phyloP scores from a whole-genome alignment of 2,797 vertebrate species.

The Synaphobranchus kaupii region DNA sequence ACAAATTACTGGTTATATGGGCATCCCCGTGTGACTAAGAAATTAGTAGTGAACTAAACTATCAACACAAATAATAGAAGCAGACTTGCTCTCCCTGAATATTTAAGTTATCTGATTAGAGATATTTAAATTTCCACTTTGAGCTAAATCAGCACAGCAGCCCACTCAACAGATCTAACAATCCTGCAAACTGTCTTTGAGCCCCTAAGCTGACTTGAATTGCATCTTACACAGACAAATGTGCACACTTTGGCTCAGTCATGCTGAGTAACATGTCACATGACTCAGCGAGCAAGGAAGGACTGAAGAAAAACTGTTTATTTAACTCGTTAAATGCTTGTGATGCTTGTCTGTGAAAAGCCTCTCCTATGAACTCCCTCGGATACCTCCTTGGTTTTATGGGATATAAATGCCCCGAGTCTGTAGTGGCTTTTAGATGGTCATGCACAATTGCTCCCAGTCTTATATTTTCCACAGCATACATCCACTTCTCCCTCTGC shows the following conservation, averaged over 20 bases:
- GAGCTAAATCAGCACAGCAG: constrained; percentile 19
- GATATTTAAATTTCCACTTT: neutral
- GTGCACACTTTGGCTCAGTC: constrained; percentile 1
- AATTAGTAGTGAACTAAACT: neutral
- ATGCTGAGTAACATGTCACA: neutral
- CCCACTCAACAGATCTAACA: constrained; percentile 10
- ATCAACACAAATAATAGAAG: neutral
- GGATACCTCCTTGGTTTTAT: constrained; percentile 5
- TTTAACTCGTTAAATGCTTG: neutral
- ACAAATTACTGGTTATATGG: neutral
- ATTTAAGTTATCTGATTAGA: neutral
- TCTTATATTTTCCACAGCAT: constrained; percentile 6
- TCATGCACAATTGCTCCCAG: neutral
- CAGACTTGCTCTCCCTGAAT: neutral
- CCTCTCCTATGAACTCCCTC: neutral
- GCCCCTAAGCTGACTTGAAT: neutral
- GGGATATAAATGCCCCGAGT: neutral
- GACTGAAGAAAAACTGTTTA: neutral
- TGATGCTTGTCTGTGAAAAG: neutral
- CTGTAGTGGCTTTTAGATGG: constrained; percentile 11
- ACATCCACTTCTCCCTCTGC: neutral
- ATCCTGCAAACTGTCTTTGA: neutral
- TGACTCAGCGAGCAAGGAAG: constrained; percentile 16
- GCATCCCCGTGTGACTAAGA: neutral
- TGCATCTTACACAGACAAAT: constrained; percentile 6